These are phyloP conservation scores for Menura novaehollandiae DNA, from an alignment of 2,113 vertebrate species.

Conservation along the genomic window DNA sequence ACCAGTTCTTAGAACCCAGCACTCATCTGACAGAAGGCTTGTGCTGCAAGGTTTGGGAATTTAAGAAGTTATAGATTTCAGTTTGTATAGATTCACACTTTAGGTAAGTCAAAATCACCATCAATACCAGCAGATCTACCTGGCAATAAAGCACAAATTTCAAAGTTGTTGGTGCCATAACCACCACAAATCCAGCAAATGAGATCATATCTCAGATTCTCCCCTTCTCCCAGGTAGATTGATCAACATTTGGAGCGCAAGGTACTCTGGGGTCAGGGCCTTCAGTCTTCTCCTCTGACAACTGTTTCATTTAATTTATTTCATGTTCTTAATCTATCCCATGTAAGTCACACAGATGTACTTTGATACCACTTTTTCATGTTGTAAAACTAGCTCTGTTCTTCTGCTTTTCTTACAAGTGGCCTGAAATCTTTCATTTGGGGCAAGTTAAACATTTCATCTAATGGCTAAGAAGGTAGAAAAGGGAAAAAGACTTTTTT, in stretches of 20 bases:
- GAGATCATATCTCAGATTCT: accelerated
- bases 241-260: not conserved
- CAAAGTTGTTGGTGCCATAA: not conserved
- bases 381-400: not conserved
- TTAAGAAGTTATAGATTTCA: not conserved
- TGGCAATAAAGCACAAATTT: not conserved
- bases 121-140: not conserved
- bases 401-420: not conserved
- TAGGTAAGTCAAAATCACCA: not conserved
- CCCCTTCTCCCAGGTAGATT: not conserved
- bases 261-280: not conserved
- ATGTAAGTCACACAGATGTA: not conserved
- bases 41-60: not conserved
- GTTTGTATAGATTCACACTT: not conserved
- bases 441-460: not conserved
- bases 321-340: not conserved
- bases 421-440: not conserved
- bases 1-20: accelerated
- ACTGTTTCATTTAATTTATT: not conserved
- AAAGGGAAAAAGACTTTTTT: not conserved
- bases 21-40: not conserved
- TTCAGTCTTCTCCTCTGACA: not conserved
- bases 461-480: not conserved
- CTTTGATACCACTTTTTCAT: not conserved
- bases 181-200: not conserved